A percentile compares a stretch with the other conserved stretches of the same genome.
Conservation (phyloP, 1,140 invertebrate species). For the Listronotus oregonensis region DNA sequence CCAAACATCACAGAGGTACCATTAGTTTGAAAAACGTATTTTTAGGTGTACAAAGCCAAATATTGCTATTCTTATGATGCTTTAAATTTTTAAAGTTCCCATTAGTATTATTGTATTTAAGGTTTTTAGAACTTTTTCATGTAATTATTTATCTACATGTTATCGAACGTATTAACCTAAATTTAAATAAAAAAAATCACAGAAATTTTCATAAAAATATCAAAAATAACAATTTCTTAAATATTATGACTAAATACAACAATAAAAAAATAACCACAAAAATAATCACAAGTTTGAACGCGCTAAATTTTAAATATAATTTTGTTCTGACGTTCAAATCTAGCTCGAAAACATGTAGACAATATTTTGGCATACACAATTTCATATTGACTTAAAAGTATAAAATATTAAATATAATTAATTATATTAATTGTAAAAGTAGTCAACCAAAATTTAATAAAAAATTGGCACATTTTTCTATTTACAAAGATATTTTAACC, state of each 20-base stretch:
- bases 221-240: constrained; percentile 33
- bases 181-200: constrained; percentile 36
- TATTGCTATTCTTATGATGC: too few species aligned
- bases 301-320: constrained; percentile 24
- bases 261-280: constrained; percentile 30
- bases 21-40: too few species aligned
- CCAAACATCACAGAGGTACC: too few species aligned
- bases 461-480: constrained; percentile 55
- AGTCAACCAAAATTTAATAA: constrained; percentile 41
- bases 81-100: not conserved
- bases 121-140: constrained; percentile 4
- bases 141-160: constrained; percentile 14
- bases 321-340: constrained; percentile 20
- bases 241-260: constrained; percentile 25
- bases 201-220: constrained; percentile 40
- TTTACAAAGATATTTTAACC: constrained; percentile 50
- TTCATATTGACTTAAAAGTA: constrained; percentile 37
- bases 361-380: constrained; percentile 34
- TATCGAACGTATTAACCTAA: constrained; percentile 16
- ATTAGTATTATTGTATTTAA: constrained; percentile 1
- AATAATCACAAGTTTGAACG: constrained; percentile 17
- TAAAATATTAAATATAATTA: constrained; percentile 37
- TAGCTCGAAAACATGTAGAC: constrained; percentile 14
- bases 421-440: constrained; percentile 40
- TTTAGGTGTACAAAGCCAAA: too few species aligned